Percentiles rank a stretch among this genome's conserved stretches.
Evolutionary conservation across 2,113 vertebrate genomes (phyloP).

Genomic region (Protomyctophum bolini): DNA sequence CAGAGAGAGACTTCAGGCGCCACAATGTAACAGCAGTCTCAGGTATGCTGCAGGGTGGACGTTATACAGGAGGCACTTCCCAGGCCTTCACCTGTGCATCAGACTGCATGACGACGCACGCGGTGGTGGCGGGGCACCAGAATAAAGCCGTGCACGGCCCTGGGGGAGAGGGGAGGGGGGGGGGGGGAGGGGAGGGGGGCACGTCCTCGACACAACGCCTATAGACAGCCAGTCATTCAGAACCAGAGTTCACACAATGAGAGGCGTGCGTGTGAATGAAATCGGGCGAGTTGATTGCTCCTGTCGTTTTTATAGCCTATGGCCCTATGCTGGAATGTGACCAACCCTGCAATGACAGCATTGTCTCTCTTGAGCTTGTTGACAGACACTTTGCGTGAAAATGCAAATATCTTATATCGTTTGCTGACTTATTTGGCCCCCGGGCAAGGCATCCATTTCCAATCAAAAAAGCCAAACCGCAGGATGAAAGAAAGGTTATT

Average conservation of each 20-base stretch:
- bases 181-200: too few relatives aligned
- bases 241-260: slow-evolving; percentile 20
- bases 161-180: too few relatives aligned
- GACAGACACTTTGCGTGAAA: too few relatives aligned
- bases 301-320: slow-evolving; percentile 7
- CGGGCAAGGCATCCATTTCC: too few relatives aligned
- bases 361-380: neutral
- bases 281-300: neutral
- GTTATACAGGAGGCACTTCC: slow-evolving; percentile 79
- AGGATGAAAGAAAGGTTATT: too few relatives aligned
- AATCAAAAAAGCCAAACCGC: too few relatives aligned
- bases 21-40: slow-evolving; percentile 88
- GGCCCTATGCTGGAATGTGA: slow-evolving; percentile 17
- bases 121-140: slow-evolving; percentile 19
- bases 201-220: slow-evolving; percentile 17
- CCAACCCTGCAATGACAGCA: neutral
- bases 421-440: too few relatives aligned
- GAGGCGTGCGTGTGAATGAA: slow-evolving; percentile 17
- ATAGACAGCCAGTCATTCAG: slow-evolving; percentile 41
- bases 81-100: slow-evolving; percentile 70
- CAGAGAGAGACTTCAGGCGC: slow-evolving; percentile 84
- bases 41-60: slow-evolving; percentile 83
- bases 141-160: slow-evolving; percentile 27
- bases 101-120: slow-evolving; percentile 62
- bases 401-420: too few relatives aligned